phyloP scores from a whole-genome alignment of 2,113 vertebrate species.

The Forbesichthys agassizii region DNA sequence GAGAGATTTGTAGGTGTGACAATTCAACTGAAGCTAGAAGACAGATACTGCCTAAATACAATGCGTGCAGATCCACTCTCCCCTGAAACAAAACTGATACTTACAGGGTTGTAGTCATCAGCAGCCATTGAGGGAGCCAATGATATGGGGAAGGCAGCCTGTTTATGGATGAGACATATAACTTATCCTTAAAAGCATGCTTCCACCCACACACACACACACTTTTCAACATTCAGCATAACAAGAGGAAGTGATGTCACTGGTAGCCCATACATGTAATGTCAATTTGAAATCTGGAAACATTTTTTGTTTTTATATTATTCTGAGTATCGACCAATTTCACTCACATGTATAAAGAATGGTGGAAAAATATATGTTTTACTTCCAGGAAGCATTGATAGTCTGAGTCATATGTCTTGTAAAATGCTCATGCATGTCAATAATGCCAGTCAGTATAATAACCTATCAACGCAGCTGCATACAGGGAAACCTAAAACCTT shows the following conservation, averaged over 20 bases:
- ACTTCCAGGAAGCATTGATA: no score
- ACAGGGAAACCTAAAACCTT: not conserved
- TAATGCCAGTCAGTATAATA: no score
- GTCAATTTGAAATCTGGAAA: not conserved
- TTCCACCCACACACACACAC: not conserved
- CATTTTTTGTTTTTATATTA: no score
- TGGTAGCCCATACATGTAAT: not conserved
- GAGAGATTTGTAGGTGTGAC: not conserved
- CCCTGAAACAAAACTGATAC: constrained; percentile 51
- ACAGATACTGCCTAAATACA: not conserved
- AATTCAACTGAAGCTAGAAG: not conserved
- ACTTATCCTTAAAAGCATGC: constrained; percentile 2
- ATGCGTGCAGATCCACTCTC: not conserved
- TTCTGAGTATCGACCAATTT: no score
- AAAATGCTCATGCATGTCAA: no score
- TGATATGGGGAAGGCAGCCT: constrained; percentile 75
- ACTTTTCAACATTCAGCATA: not conserved
- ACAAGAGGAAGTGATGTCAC: constrained; percentile 55
- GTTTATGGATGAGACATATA: constrained; percentile 18
- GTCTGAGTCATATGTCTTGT: no score
- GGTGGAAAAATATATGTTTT: no score
- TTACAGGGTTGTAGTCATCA: constrained; percentile 83
- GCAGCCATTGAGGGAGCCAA: constrained; percentile 79
- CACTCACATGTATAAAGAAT: no score
- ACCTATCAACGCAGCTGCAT: not conserved